Percentiles rank a stretch among this genome's conserved stretches.
phyloP scores from a whole-genome alignment of 1,140 invertebrate genomes.

The Nymphalis io region DNA sequence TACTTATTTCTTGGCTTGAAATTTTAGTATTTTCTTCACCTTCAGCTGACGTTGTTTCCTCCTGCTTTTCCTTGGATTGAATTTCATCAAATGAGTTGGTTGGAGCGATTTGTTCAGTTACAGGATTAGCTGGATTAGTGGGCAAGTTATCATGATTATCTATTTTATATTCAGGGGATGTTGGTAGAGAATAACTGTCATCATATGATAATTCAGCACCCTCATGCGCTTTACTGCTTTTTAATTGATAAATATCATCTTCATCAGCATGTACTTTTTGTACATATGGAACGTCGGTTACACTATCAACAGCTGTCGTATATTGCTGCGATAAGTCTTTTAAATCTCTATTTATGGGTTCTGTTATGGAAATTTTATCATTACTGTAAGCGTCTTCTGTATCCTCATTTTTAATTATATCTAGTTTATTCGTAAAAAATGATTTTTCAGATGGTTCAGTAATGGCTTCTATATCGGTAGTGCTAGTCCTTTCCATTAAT shows the following conservation, averaged over 20 bases:
- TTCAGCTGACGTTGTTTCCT: slow-evolving; percentile 40
- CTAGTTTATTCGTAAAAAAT: slow-evolving; percentile 46
- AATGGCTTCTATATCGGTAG: slow-evolving; percentile 72
- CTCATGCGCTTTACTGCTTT: slow-evolving; percentile 50
- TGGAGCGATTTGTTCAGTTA: slow-evolving; percentile 46
- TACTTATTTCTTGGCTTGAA: slow-evolving; percentile 40
- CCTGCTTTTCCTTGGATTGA: slow-evolving; percentile 44
- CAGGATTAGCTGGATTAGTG: slow-evolving; percentile 42
- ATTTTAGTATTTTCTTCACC: slow-evolving; percentile 46
- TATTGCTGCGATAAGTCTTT: slow-evolving; percentile 30
- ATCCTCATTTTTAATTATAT: slow-evolving; percentile 53
- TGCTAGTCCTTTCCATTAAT: slow-evolving; percentile 73
- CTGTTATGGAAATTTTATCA: slow-evolving; percentile 62
- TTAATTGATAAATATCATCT: slow-evolving; percentile 54
- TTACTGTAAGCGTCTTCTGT: slow-evolving; percentile 72
- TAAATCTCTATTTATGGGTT: slow-evolving; percentile 42
- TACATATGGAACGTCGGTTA: slow-evolving; percentile 47
- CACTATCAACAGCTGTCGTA: slow-evolving; percentile 32
- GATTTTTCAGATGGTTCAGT: slow-evolving; percentile 65
- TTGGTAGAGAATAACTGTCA: slow-evolving; percentile 48
- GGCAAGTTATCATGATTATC: slow-evolving; percentile 36
- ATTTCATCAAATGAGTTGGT: slow-evolving; percentile 45
- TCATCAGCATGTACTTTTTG: slow-evolving; percentile 41
- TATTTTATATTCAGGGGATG: slow-evolving; percentile 45
- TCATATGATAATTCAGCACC: slow-evolving; percentile 45